Evolutionary conservation across 2,113 vertebrate species (phyloP).

Genomic region (Anseranas semipalmata): DNA sequence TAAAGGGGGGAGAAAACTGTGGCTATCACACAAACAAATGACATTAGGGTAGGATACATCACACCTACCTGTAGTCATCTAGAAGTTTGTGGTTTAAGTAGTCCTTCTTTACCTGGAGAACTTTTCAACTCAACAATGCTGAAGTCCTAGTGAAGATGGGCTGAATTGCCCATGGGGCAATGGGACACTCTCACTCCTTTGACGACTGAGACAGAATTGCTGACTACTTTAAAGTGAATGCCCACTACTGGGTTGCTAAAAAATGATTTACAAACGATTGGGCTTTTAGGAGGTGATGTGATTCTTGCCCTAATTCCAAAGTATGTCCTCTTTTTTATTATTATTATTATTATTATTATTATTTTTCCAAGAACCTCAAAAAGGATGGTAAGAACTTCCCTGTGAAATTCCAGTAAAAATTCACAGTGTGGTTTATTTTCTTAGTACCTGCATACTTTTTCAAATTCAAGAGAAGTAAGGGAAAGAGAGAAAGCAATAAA

Average conservation of each 20-base stretch:
- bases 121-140: background rate
- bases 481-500: background rate
- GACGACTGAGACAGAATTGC: background rate
- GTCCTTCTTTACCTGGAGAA: background rate
- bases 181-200: background rate
- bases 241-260: background rate
- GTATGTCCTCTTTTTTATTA: background rate
- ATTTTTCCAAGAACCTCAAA: background rate
- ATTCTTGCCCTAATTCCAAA: background rate
- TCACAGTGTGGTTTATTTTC: background rate
- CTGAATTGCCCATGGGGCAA: background rate
- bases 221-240: background rate
- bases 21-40: background rate
- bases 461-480: background rate
- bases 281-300: background rate
- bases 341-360: background rate
- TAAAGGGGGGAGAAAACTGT: background rate
- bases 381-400: background rate
- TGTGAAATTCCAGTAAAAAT: background rate
- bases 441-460: background rate
- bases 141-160: background rate
- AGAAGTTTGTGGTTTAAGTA: background rate
- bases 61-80: background rate
- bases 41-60: background rate
- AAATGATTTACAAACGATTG: background rate